These are phyloP conservation scores for Pelosia muscerda DNA, from an alignment of 2,888 invertebrate species.

Conservation along the genomic window DNA sequence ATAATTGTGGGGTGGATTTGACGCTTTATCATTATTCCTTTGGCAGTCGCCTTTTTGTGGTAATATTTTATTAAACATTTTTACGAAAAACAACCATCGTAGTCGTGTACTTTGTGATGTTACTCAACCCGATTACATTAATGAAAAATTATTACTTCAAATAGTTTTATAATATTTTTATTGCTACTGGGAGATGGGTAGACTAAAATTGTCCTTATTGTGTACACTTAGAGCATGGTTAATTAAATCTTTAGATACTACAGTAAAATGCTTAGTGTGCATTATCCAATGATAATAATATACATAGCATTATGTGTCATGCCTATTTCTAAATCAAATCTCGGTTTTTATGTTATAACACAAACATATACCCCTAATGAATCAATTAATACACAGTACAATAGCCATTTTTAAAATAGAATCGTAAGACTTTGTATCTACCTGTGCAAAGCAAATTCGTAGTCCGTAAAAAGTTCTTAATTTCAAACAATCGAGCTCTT, in stretches of 20 bases:
- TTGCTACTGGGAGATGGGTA: neutral
- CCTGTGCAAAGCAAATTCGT: constrained; percentile 33
- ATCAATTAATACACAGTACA: neutral
- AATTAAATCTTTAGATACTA: neutral
- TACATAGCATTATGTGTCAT: neutral
- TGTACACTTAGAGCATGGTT: too few relatives aligned
- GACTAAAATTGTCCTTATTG: too few relatives aligned
- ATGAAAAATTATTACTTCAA: neutral
- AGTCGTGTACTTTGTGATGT: constrained; percentile 12
- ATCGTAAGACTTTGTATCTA: constrained; percentile 17
- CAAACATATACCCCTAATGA: neutral
- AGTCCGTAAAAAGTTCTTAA: constrained; percentile 55
- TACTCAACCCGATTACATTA: neutral
- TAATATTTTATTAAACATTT: constrained; percentile 41
- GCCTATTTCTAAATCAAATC: neutral
- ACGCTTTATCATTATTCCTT: constrained; percentile 58
- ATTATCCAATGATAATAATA: neutral
- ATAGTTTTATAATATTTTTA: neutral
- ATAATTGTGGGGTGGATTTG: constrained; percentile 75
- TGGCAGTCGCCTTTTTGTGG: constrained; percentile 42
- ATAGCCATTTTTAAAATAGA: neutral
- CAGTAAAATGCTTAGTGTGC: neutral
- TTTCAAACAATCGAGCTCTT: constrained; percentile 59
- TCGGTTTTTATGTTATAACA: neutral
- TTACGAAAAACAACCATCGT: constrained; percentile 33